Evolutionary conservation across 2,888 invertebrate species (phyloP).

Genomic region (Campaea margaritaria): DNA sequence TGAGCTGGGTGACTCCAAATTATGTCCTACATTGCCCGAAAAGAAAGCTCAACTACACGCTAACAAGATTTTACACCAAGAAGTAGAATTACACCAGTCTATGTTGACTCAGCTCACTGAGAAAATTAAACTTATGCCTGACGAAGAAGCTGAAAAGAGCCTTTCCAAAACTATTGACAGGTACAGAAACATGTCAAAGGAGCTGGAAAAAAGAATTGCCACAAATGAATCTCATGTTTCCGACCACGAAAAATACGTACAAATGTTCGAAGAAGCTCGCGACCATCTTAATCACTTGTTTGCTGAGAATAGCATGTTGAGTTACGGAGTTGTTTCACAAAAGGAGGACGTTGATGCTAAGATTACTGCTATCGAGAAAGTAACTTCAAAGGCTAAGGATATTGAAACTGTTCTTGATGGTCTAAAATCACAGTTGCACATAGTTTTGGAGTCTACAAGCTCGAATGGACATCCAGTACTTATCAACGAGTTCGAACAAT

Average conservation of each 20-base stretch:
- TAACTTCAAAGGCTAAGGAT: constrained; percentile 89
- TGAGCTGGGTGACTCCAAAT: constrained; percentile 88
- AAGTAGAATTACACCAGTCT: constrained; percentile 93
- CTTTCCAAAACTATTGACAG: constrained; percentile 89
- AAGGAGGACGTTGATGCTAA: constrained; percentile 92
- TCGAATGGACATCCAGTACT: constrained; percentile 90
- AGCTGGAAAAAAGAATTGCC: constrained; percentile 88
- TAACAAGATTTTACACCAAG: constrained; percentile 92
- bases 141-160: constrained; percentile 91
- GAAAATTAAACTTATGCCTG: constrained; percentile 91
- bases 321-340: constrained; percentile 92
- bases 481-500: constrained; percentile 89
- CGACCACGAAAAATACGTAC: constrained; percentile 93
- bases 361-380: constrained; percentile 89
- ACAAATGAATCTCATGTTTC: constrained; percentile 89
- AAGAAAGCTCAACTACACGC: constrained; percentile 95
- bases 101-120: constrained; percentile 93
- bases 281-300: constrained; percentile 93
- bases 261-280: constrained; percentile 92
- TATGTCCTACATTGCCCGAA: constrained; percentile 92
- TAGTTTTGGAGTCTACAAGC: constrained; percentile 91
- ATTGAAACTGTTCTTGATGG: constrained; percentile 89
- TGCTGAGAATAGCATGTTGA: constrained; percentile 90
- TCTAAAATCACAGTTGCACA: constrained; percentile 89
- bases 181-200: constrained; percentile 88